Evolutionary conservation across 2,113 vertebrate genomes (phyloP).

Genomic region (Lycocorax pyrrhopterus): DNA sequence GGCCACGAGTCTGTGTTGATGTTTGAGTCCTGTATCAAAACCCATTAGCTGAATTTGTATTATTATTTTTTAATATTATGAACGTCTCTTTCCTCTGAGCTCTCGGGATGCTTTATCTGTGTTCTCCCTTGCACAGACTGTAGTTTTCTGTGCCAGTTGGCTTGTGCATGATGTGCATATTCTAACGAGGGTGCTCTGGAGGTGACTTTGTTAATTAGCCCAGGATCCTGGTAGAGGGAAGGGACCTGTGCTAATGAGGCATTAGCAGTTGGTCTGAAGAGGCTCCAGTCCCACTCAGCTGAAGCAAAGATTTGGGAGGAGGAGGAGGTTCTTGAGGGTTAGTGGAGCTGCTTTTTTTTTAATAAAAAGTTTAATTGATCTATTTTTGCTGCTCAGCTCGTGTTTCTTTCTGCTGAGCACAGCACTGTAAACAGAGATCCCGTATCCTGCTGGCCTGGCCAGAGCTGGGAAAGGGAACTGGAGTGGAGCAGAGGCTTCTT

Average conservation of each 20-base stretch:
- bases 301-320: neutral
- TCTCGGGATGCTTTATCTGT: neutral
- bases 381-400: neutral
- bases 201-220: neutral
- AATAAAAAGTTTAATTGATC: neutral
- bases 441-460: neutral
- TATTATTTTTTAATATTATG: neutral
- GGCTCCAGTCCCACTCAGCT: neutral
- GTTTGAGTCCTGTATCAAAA: neutral
- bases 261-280: neutral
- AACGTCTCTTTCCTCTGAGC: neutral
- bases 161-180: fast-evolving
- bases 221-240: neutral
- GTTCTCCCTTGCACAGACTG: neutral
- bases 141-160: neutral
- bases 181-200: neutral
- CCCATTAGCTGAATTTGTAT: neutral
- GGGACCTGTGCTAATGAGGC: neutral
- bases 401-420: neutral
- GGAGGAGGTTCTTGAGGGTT: neutral
- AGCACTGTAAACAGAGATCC: neutral
- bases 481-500: neutral
- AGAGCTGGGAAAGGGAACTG: neutral
- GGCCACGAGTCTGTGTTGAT: neutral
- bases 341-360: neutral